Base-by-base conservation (phyloP, 2,113 vertebrate species). In the Carlito syrichta region DNA sequence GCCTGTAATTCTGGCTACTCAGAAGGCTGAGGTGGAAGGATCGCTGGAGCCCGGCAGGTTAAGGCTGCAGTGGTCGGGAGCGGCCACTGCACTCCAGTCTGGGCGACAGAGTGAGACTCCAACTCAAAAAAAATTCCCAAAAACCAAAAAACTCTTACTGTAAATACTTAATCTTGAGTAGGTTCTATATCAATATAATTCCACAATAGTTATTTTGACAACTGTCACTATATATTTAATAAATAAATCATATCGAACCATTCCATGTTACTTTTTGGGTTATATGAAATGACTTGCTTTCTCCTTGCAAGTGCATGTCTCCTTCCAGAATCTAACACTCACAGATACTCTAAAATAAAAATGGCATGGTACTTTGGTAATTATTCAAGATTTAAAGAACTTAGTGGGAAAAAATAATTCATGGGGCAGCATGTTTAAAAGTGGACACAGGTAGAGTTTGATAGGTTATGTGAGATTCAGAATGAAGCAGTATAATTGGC, bases 141-240 rank as follows among this genome's bases (percentile, higher is more conserved):
- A n/a, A n/a, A n/a, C n/a, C n/a, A n/a, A n/a, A n/a, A n/a, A n/a
- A n/a, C n/a, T n/a, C n/a, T 85, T 90, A 77, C 68, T 91, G 32
- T 93, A 94, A 95, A 90, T 43, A 71, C 43, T 95, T 96, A 85
- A 90, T 87, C 87, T 97, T 95, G 90, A 96, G 88, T 58, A 96
- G 30, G 17, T 58, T 92, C 66, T 88, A 82, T 16, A 81, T 90
- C 77, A 85, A 92, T 19, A n/a, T n/a, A 92, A 86, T 66, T 91
- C 45, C 7, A 86, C 48, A 97, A 84, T 30, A 95, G 73, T 50
- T 94, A 87, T 89, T 96, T 96, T 93, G 89, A 96, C 62, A 88
- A 94, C 25, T 95, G 77, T 92, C 87, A 94, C 56, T 69, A 63
- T 77, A 77, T 50, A 86, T 79, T 86, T 95, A 81, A 90, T 62